Percentiles rank a stretch among this genome's conserved stretches.
Conservation (phyloP, 2,888 invertebrate genomes). For the Agrenia bidenticulata region DNA sequence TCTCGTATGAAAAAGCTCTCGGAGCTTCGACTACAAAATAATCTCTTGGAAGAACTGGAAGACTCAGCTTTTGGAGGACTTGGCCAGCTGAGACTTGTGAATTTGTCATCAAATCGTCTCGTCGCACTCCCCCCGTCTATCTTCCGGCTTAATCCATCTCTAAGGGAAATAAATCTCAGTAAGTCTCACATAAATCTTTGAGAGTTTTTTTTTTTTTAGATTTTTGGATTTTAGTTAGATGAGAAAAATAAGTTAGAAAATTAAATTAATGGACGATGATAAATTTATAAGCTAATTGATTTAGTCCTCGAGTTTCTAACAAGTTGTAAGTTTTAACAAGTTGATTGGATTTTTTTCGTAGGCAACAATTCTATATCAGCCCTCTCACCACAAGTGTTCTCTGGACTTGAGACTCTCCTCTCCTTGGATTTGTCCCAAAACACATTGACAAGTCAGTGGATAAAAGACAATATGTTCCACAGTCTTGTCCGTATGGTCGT, state of each 20-base stretch:
- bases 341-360: too few species aligned
- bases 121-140: conserved; percentile 77
- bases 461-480: conserved; percentile 75
- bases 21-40: conserved; percentile 73
- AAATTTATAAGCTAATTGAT: too few species aligned
- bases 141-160: conserved; percentile 74
- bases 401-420: conserved; percentile 77
- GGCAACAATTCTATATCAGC: conserved; percentile 79
- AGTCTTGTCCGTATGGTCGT: conserved; percentile 71
- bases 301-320: background rate
- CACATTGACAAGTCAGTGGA: conserved; percentile 73
- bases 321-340: conserved; percentile 81
- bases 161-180: conserved; percentile 75
- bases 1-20: conserved; percentile 71
- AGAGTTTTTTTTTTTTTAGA: too few species aligned
- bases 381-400: conserved; percentile 78
- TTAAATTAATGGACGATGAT: too few species aligned
- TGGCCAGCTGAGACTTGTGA: conserved; percentile 69
- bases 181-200: too few species aligned
- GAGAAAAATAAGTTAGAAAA: too few species aligned
- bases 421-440: conserved; percentile 77
- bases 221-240: too few species aligned
- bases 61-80: conserved; percentile 76
- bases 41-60: conserved; percentile 72
- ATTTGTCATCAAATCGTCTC: conserved; percentile 77